Base-by-base conservation (phyloP, 2,797 vertebrate genomes). In the Botia kubotai region DNA sequence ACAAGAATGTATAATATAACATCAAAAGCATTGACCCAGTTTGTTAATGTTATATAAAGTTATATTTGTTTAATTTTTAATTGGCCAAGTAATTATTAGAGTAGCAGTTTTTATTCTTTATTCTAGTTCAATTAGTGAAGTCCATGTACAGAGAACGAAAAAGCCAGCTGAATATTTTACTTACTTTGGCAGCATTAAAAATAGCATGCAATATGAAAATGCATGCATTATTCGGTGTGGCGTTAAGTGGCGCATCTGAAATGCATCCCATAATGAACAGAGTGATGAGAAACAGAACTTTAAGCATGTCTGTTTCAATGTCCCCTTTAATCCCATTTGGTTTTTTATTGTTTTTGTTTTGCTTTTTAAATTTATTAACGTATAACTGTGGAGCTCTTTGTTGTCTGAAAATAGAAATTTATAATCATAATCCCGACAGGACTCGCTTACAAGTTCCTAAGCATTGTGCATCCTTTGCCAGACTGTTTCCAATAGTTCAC, bases 11-110 rank as follows among this genome's bases (percentile, higher is more conserved):
- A 48, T 72, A 19, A 60, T 69, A 70, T 55, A 82, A 84, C 81
- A 83, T 86, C 83, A 86, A 86, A 83, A 81, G 76, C 48, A 50
- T 39, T 81, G 85, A 69, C 81, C 85, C 68, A 86, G 71, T 83
- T 85, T 76, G 26, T 55, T 62, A 79, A 73, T 11, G 74, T 36
- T 10, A 67, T 81, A 70, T 75, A 60, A 62, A 81, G 57, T 62
- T 58, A 79, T 73, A 73, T 86, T 86, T 86, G 74, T 81, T 86
- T 65, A 48, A 83, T 79, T 81, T 86, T 81, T 83, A 81, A 85
- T 83, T 81, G 48, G 63, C 62, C 62, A 83, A 84, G 84, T 84
- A 86, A 82, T 87, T 83, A 86, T 55, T 76, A 73, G 80, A 73
- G 79, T 79, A 86, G 75, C 76, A 57, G 60, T 52, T 74, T 75